phyloP scores from a whole-genome alignment of 2,113 vertebrate species.

The Emydura subglobosa region DNA sequence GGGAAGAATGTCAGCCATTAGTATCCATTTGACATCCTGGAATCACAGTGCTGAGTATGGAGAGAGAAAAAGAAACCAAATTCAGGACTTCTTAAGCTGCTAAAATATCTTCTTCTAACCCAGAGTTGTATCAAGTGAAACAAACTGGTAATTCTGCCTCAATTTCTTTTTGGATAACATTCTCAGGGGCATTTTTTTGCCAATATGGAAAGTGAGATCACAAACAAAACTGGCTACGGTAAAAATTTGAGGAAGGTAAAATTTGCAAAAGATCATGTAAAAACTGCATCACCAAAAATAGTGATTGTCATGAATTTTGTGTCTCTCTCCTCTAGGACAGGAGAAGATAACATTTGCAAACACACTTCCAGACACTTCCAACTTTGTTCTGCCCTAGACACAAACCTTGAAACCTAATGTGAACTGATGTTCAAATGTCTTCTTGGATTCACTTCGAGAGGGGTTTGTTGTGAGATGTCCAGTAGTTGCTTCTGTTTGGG shows the following conservation, averaged over 20 bases:
- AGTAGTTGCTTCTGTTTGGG: not conserved
- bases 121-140: constrained; percentile 56
- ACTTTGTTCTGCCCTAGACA: not conserved
- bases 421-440: constrained; percentile 3
- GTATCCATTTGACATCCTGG: constrained; percentile 1
- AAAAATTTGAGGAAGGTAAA: not conserved
- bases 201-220: not conserved
- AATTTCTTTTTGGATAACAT: not conserved
- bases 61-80: constrained; percentile 49
- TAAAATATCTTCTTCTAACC: constrained; percentile 49
- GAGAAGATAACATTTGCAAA: not conserved
- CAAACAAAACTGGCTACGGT: not conserved
- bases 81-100: constrained; percentile 46
- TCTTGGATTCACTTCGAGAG: not conserved
- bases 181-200: not conserved
- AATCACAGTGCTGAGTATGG: constrained; percentile 1
- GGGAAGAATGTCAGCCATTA: not conserved
- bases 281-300: not conserved
- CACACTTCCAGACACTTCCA: not conserved
- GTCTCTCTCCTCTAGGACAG: not conserved
- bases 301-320: not conserved
- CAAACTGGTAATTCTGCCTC: constrained; percentile 48
- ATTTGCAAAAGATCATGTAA: not conserved
- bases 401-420: not conserved
- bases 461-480: not conserved